Base-by-base conservation (phyloP, 2,113 vertebrate genomes). In the Protomyctophum bolini region DNA sequence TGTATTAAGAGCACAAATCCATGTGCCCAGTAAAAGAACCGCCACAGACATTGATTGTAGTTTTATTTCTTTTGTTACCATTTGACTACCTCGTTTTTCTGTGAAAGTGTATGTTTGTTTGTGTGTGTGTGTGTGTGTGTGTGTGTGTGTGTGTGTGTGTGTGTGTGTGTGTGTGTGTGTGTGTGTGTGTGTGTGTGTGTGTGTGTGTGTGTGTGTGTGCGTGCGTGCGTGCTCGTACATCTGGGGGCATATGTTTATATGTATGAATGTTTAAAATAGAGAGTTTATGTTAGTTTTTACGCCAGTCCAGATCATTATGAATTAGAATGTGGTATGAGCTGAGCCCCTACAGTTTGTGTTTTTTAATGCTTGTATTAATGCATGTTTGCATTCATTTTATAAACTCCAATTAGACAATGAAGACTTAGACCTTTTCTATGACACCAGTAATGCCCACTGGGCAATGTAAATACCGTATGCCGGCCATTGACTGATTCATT, bases 81-180 rank as follows among this genome's bases (percentile, higher is more conserved):
- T 87, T 63, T 93, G 95, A 95, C 96, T 98, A 98, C 97, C 96
- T 99, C 96, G 96, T 93, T 91, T 82, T 83, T 82, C 15, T 72
- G 48, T 80, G 80, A 83, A 82, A 80, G 77, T 88, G 70, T 82
- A 15, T 71, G 69, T 68, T 10, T 55, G 86, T 89, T 79, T 91
- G 74, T 60, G 56, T 73, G 61, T 67, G 66, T 47, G 28, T 57
- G 46, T 55, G 41, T 45, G 29, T 45, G n/a, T 9, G n/a, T 64
- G 60, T 28, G n/a, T 14, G 28, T 81, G 63, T 70, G 2, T 66
- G 49, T 63, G 79, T 76, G 82, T 82, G 84, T 80, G 80, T 84
- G 79, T 70, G 46, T 58, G 12, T 82, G 64, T 58, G 64, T 65
- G 49, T 51, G 66, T 77, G 55, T 69, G 49, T 65, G 64, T 65